A percentile compares a stretch with the other conserved stretches of the same genome.
phyloP scores from a whole-genome alignment of 2,113 vertebrate species.

The Protobothrops mucrosquamatus region DNA sequence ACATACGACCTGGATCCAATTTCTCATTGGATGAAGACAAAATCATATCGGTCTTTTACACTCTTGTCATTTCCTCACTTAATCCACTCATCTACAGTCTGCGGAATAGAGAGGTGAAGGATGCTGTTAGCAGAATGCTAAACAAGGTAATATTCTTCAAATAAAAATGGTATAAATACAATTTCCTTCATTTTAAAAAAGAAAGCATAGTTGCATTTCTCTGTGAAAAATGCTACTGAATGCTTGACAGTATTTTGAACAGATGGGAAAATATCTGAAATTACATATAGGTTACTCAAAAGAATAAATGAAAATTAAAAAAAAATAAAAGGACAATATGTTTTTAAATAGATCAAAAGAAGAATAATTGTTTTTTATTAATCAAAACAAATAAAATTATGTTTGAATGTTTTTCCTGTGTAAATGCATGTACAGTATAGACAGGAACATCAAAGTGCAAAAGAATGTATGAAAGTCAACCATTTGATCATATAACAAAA shows the following conservation, averaged over 20 bases:
- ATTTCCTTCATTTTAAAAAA: not conserved
- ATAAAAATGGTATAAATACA: not conserved
- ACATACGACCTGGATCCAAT: not conserved
- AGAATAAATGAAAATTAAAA: not conserved
- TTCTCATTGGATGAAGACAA: slow-evolving; percentile 18
- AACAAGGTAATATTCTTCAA: not conserved
- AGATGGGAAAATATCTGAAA: not conserved
- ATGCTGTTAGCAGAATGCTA: slow-evolving; percentile 35
- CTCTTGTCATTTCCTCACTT: slow-evolving; percentile 29
- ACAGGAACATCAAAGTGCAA: not conserved
- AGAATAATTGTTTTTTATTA: not conserved
- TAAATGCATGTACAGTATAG: not conserved
- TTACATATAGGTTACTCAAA: not conserved
- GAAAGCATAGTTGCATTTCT: not conserved
- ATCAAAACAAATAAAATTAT: not conserved
- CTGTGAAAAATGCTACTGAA: not conserved
- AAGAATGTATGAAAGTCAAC: not conserved
- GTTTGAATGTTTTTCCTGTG: not conserved
- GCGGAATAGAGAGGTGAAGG: slow-evolving; percentile 44
- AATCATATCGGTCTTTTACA: slow-evolving; percentile 46
- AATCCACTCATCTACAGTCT: slow-evolving; percentile 50
- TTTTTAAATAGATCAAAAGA: not conserved
- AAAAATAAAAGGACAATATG: not conserved
- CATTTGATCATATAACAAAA: not conserved
- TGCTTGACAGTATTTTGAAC: not conserved